These are phyloP conservation scores for Dichetophora obliterata DNA, from an alignment of 2,888 invertebrate genomes.

Conservation along the genomic window DNA sequence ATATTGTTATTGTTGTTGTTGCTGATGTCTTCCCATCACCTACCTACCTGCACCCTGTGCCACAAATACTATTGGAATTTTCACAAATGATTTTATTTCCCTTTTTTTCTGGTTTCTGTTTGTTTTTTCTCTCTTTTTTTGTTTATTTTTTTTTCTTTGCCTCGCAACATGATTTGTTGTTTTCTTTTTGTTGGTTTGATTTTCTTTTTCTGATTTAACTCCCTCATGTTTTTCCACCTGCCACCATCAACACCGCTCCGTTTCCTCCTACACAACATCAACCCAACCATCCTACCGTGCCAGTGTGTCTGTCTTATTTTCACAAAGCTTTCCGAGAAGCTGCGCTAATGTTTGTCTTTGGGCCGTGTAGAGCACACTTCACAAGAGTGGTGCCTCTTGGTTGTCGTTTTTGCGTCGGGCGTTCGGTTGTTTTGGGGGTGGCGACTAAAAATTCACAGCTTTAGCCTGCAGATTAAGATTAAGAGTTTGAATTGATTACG, in stretches of 20 bases:
- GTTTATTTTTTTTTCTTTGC: neutral
- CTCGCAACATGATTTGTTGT: constrained; percentile 6
- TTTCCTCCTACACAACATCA: neutral
- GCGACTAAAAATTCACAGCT: constrained; percentile 1
- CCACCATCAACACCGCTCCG: too few species aligned
- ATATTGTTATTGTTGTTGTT: neutral
- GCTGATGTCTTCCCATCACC: neutral
- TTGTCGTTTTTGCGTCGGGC: constrained; percentile 4
- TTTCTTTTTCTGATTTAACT: constrained; percentile 24
- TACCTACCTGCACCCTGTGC: neutral
- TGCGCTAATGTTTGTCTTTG: constrained; percentile 33
- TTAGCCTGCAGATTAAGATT: constrained; percentile 51
- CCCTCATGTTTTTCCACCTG: too few species aligned
- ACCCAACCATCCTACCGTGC: neutral
- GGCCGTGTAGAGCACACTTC: neutral
- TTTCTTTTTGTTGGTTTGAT: constrained; percentile 14
- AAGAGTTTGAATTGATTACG: constrained; percentile 63
- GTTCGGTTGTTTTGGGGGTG: neutral
- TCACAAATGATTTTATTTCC: constrained; percentile 16
- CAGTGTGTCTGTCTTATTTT: constrained; percentile 11
- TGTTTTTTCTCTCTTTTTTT: neutral
- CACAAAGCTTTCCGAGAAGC: constrained; percentile 6
- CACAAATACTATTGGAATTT: neutral
- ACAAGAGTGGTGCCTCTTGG: neutral
- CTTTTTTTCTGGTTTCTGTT: neutral